phyloP scores from a whole-genome alignment of 2,888 invertebrate species.

The Standfussiana lucernea region DNA sequence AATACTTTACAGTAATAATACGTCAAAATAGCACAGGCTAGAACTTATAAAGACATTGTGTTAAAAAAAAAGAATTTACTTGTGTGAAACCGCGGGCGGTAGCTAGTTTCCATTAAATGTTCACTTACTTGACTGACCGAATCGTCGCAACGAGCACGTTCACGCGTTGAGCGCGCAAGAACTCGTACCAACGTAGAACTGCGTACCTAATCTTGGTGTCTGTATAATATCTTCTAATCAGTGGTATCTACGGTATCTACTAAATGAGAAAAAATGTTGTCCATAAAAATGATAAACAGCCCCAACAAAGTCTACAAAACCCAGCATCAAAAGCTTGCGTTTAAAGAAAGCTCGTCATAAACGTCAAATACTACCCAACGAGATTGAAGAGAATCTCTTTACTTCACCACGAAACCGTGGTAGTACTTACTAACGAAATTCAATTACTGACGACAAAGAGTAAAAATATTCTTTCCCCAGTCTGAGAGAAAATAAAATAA shows the following conservation, averaged over 20 bases:
- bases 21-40: neutral
- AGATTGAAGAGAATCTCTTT: constrained; percentile 64
- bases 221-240: neutral
- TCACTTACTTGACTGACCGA: constrained; percentile 7
- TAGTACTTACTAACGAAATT: constrained; percentile 79
- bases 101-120: neutral
- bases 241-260: neutral
- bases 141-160: neutral
- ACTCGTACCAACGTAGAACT: neutral
- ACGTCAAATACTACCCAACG: constrained; percentile 56
- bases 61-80: neutral
- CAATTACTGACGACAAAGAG: constrained; percentile 82
- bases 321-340: constrained; percentile 34
- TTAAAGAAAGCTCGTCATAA: constrained; percentile 47
- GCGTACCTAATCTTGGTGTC: neutral
- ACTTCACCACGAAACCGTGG: constrained; percentile 69
- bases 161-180: neutral
- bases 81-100: neutral
- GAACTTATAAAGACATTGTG: neutral
- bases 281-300: constrained; percentile 39
- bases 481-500: constrained; percentile 76
- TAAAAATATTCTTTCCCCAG: constrained; percentile 78
- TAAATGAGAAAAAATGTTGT: constrained; percentile 2
- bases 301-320: constrained; percentile 35
- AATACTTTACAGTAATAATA: neutral